Conservation (phyloP, 2,113 vertebrate species). For the Heloderma charlesbogerti region DNA sequence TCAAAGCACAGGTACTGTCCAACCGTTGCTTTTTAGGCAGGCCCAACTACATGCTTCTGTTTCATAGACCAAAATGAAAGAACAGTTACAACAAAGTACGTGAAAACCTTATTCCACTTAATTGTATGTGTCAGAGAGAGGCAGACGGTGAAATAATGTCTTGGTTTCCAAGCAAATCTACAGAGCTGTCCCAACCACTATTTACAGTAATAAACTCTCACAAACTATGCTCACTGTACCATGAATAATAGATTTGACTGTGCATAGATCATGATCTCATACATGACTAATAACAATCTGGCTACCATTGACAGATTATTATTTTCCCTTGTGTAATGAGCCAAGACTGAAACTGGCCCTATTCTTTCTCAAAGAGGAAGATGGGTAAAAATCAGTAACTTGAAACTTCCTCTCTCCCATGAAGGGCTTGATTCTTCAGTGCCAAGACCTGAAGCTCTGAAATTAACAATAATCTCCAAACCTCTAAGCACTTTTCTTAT, state of each 20-base stretch:
- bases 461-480: conserved; percentile 1
- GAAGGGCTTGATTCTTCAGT: background rate
- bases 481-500: background rate
- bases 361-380: background rate
- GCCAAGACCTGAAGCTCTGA: background rate
- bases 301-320: conserved; percentile 24
- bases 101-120: background rate
- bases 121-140: background rate
- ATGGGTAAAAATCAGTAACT: conserved; percentile 12
- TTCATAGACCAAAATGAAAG: background rate
- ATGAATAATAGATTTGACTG: conserved; percentile 59
- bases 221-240: conserved; percentile 47
- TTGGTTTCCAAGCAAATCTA: background rate
- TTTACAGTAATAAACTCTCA: conserved; percentile 27
- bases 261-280: conserved; percentile 52
- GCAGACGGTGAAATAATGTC: conserved; percentile 12
- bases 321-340: conserved; percentile 18
- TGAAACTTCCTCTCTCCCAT: background rate
- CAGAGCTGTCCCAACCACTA: conserved; percentile 15
- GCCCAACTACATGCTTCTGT: background rate
- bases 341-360: conserved; percentile 44
- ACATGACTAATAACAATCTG: conserved; percentile 53
- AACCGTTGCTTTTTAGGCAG: background rate
- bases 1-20: background rate
- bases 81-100: conserved; percentile 4